Base-by-base conservation (phyloP, 2,888 invertebrate species). In the Ceriagrion tenellum region DNA sequence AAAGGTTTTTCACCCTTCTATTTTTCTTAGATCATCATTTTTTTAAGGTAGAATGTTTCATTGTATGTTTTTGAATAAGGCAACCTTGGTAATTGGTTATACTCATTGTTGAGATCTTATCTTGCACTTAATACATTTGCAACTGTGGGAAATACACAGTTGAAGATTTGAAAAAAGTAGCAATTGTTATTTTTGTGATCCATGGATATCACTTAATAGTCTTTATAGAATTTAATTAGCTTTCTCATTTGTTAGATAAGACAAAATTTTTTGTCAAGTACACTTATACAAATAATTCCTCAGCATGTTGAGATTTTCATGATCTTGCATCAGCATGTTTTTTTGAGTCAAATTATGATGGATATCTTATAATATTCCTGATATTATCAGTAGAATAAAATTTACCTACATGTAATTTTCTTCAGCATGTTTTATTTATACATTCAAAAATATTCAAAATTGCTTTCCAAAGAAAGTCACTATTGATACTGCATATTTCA, bases 351-450 rank as follows among this genome's bases (percentile, higher is more conserved):
- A 26, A 69, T n/a, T 26, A 16, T 81, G 16, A 74, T 74, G 69
- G 47, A 69, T 93, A n/a, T 8, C 56, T 40, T 63, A 4, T 63
- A 91, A 63, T 55, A 63, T 35, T 63, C 63, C 69, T 47, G 12
- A 93, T 93, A 40, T 47, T 47, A 47, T 35, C 35, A 63, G 63
- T 93, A 23, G 13, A 74, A 35, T 13, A 81, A 69, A 8, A 91
- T 91, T 63, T 35, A 47, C n/a, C 20, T 69, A 47, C 90, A 69
- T 12, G 40, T 93, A 40, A 40, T 35, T 4, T 35, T 81, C 69
- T 69, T 40, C 93, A 69, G 93, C 93, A 93, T 93, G 93, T 93
- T 69, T 47, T 74, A 93, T 93, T 55, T 35, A 35, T 81, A 35
- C 81, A 26, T 30, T 30, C n/a, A 13, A 26, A 69, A n/a, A 10